Conservation (phyloP, 2,888 invertebrate genomes). For the Conistra vaccinii region DNA sequence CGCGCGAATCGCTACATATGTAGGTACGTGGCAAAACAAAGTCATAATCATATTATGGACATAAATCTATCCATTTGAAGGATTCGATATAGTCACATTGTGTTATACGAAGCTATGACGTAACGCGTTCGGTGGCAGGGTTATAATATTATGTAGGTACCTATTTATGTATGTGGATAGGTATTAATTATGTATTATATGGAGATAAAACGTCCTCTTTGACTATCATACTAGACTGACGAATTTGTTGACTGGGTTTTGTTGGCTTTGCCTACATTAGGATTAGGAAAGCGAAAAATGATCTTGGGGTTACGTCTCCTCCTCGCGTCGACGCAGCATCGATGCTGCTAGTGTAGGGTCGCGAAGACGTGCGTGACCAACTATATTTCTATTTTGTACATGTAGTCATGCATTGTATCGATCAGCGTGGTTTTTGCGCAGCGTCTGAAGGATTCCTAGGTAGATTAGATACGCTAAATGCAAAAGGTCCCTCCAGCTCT, state of each 20-base stretch:
- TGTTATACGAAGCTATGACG: constrained; percentile 29
- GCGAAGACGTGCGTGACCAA: no score
- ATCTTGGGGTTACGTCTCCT: background rate
- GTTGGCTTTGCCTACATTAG: background rate
- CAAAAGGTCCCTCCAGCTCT: background rate
- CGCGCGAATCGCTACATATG: no score
- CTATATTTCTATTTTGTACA: no score
- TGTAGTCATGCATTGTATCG: no score
- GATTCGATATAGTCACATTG: constrained; percentile 6
- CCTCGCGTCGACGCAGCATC: background rate
- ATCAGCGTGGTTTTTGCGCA: no score
- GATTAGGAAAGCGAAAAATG: background rate
- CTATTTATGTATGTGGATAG: background rate
- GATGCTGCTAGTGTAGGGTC: background rate
- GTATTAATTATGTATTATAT: background rate
- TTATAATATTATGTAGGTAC: background rate
- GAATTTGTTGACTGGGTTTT: background rate
- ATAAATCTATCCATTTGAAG: constrained; percentile 4
- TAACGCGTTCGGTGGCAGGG: constrained; percentile 13
- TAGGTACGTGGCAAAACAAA: background rate
- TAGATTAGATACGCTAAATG: background rate
- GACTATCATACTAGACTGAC: constrained; percentile 21
- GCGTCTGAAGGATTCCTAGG: background rate
- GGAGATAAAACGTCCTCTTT: constrained; percentile 29
- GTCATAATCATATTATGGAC: constrained; percentile 3